phyloP scores from a whole-genome alignment of 2,797 vertebrate genomes.

The Adelosebastes latens region DNA sequence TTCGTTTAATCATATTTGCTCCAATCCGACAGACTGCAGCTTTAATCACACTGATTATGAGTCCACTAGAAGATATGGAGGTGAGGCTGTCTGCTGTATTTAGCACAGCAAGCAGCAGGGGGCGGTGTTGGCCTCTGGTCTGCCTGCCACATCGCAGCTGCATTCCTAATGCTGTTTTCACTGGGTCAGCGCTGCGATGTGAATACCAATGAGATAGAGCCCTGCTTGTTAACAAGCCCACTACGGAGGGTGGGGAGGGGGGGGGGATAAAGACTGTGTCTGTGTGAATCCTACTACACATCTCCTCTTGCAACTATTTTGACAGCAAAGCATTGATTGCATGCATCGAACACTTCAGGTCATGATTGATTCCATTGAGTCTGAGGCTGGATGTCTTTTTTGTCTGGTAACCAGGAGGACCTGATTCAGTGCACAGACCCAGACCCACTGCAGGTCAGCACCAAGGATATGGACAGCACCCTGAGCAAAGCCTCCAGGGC shows the following conservation, averaged over 20 bases:
- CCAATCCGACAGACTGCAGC: no score
- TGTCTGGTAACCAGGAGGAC: conserved; percentile 87
- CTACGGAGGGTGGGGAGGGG: conserved; percentile 22
- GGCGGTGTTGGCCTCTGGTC: conserved; percentile 64
- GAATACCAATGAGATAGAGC: conserved; percentile 71
- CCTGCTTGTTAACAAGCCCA: conserved; percentile 60
- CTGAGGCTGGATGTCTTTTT: conserved; percentile 23
- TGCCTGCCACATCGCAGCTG: conserved; percentile 41
- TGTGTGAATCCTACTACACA: conserved; percentile 16
- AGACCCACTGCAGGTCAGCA: conserved; percentile 95
- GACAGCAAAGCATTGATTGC: conserved; percentile 38
- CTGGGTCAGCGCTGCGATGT: conserved; percentile 57
- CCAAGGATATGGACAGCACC: conserved; percentile 99
- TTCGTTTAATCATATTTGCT: no score
- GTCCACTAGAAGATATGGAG: background rate
- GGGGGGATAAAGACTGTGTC: conserved; percentile 34
- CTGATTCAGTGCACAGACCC: conserved; percentile 93
- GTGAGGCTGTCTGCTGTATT: conserved; percentile 1
- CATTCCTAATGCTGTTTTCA: conserved; percentile 64
- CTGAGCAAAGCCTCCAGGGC: conserved; percentile 96
- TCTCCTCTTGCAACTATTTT: conserved; percentile 36
- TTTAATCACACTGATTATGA: background rate
- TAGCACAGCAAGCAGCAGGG: conserved; percentile 65
- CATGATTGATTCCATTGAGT: conserved; percentile 4
- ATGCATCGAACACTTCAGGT: conserved; percentile 6